phyloP scores from a whole-genome alignment of 2,113 vertebrate genomes.

The Chelonoidis abingdonii region DNA sequence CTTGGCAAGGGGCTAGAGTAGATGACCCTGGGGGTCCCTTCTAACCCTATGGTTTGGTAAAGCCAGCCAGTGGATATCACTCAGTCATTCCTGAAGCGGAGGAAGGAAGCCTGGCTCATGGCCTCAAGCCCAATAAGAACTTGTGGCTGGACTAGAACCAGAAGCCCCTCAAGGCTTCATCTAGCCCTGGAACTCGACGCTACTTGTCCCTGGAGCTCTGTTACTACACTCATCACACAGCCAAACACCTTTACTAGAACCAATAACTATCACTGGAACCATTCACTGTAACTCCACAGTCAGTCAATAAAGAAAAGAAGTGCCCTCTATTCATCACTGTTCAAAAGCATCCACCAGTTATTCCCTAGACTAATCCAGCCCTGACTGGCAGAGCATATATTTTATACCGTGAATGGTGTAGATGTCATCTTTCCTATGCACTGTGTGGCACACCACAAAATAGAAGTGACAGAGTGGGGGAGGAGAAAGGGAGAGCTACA shows the following conservation, averaged over 20 bases:
- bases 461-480: neutral
- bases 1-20: too few relatives aligned
- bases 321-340: conserved; percentile 40
- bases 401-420: fast-evolving
- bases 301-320: conserved; percentile 51
- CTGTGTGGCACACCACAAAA: neutral
- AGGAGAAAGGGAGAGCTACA: neutral
- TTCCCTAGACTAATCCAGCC: conserved; percentile 8
- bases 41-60: too few relatives aligned
- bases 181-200: neutral
- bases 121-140: neutral
- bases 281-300: conserved; percentile 48
- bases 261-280: conserved; percentile 37
- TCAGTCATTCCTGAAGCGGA: neutral
- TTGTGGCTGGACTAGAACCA: neutral
- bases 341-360: conserved; percentile 56
- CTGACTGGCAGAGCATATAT: neutral
- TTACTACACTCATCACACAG: neutral
- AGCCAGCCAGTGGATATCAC: too few relatives aligned
- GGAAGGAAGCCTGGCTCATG: neutral
- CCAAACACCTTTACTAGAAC: conserved; percentile 17
- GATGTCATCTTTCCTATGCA: neutral
- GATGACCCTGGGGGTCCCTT: too few relatives aligned
- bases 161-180: neutral
- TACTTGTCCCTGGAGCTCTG: fast-evolving